These are phyloP conservation scores for Phyllopteryx taeniolatus DNA, from an alignment of 2,113 vertebrate genomes.

Conservation along the genomic window DNA sequence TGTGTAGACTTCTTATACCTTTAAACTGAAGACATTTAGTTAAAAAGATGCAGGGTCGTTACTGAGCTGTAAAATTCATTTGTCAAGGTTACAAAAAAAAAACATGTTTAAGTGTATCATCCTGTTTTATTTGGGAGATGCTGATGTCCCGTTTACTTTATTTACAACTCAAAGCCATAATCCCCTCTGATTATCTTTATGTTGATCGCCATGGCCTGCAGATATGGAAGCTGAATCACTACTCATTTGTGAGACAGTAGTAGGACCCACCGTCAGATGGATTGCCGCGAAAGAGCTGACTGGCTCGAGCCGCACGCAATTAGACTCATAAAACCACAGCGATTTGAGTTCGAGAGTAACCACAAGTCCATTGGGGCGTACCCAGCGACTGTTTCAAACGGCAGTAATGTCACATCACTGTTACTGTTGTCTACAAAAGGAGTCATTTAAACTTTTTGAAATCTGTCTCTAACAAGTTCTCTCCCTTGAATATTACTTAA, in stretches of 20 bases:
- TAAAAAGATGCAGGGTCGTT: neutral
- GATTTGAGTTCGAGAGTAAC: neutral
- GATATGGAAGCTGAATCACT: conserved; percentile 24
- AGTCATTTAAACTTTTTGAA: neutral
- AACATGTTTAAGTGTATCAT: neutral
- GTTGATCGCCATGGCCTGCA: conserved; percentile 11
- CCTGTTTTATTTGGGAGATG: neutral
- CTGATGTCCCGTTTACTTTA: conserved; percentile 7
- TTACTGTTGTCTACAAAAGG: neutral
- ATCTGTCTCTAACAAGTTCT: too few relatives aligned
- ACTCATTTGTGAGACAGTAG: conserved; percentile 35
- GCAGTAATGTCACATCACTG: neutral
- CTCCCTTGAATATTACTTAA: neutral
- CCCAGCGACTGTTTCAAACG: conserved; percentile 1
- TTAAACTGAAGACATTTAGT: neutral
- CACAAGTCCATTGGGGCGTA: conserved; percentile 4
- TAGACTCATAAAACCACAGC: conserved; percentile 36
- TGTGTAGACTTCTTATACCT: neutral
- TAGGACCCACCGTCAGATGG: conserved; percentile 13
- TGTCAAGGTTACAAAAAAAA: neutral
- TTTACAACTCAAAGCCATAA: neutral
- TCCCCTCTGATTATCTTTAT: conserved; percentile 13
- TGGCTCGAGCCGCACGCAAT: conserved; percentile 12
- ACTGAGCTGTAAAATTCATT: neutral
- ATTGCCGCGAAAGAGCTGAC: conserved; percentile 36